Base-by-base conservation (phyloP, 2,797 vertebrate species). In the Mastacembelus armatus region DNA sequence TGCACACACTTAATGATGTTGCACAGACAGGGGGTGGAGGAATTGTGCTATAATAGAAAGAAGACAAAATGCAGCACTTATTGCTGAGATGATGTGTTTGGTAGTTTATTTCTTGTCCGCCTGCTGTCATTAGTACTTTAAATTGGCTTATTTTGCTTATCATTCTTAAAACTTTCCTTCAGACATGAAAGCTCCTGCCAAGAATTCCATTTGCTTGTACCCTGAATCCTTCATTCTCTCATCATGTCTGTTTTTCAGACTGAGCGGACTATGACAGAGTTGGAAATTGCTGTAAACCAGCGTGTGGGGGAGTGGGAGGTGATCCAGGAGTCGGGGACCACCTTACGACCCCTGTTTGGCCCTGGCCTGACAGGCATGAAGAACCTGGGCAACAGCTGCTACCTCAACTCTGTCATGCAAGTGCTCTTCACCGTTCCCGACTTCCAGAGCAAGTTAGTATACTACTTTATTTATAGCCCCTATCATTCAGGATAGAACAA, bases 371-470 rank as follows among this genome's bases (percentile, higher is more conserved):
- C 98, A 0, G 98, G 98, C 66, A 98, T 99, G 94, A 95, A 95
- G 69, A 99, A 99, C 91, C 87, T 99, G 91, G 98, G 98, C 70
- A 99, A 99, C 93, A 99, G 97, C 92, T 99, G 98, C 95, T 99
- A 99, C 95, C 98, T 99, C 94, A 99, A 99, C 91, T 99, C 98
- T 3, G 98, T 98, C 92, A 96, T 99, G 95, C 98, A 99, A 95
- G 98, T 99, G 93, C 94, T 99, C 89, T 99, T 99, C 95, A 99
- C 96, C 84, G 94, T 99, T 83, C 96, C 98, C 11, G 97, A 99
- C 91, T 99, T 99, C 93, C 95, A 97, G 92, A 95, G 91, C 93
- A 99, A 97, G 98, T 99, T 4, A 91, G 87, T 92, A 63, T 43
- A 39, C 26, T 22, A 11, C 16, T 15, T 27, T 19, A 29, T 18